Conservation (phyloP, 1,140 invertebrate species). For the Philotrypesis tridentata region DNA sequence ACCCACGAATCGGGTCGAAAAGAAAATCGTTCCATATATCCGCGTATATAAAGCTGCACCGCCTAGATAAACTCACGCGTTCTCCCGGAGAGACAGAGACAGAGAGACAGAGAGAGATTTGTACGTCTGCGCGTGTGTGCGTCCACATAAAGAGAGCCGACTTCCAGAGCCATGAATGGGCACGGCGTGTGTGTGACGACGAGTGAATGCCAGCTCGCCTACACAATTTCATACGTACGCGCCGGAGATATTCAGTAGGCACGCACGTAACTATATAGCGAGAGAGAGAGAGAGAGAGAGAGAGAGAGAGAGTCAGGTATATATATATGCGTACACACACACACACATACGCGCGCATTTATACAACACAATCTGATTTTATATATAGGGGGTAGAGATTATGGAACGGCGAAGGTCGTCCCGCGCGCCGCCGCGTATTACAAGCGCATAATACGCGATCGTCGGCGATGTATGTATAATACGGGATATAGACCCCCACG, state of each 20-base stretch:
- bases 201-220: slow-evolving; percentile 8
- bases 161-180: slow-evolving; percentile 18
- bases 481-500: too few species aligned
- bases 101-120: too few species aligned
- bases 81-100: too few species aligned
- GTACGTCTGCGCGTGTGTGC: too few species aligned
- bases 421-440: not conserved
- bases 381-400: not conserved
- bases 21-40: slow-evolving; percentile 11
- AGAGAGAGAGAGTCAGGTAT: too few species aligned
- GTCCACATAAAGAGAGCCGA: not conserved
- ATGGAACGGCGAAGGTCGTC: not conserved
- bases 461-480: too few species aligned
- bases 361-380: slow-evolving; percentile 9
- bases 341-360: too few species aligned
- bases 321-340: not conserved
- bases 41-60: not conserved
- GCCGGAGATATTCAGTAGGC: too few species aligned
- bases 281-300: too few species aligned
- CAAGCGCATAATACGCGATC: not conserved
- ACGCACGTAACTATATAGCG: too few species aligned
- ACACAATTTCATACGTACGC: not conserved
- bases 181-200: not conserved
- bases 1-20: not conserved
- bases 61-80: not conserved